phyloP scores from a whole-genome alignment of 1,140 invertebrate species.

The Diorhabda sublineata region DNA sequence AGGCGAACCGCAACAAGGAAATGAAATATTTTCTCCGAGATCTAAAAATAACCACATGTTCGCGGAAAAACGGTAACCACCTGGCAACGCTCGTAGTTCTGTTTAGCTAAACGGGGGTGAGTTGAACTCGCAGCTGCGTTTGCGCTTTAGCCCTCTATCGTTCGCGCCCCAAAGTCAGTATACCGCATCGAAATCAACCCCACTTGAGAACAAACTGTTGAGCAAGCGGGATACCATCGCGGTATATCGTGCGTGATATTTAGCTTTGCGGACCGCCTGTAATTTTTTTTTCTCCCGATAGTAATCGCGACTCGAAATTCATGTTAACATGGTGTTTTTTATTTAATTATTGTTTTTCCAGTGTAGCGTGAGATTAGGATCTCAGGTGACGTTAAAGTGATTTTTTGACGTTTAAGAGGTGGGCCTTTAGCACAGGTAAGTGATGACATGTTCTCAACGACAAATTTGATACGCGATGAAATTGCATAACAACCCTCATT shows the following conservation, averaged over 20 bases:
- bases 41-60: conserved; percentile 1
- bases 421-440: conserved; percentile 6
- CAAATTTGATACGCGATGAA: too few relatives aligned
- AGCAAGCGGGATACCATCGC: conserved; percentile 18
- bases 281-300: conserved; percentile 4
- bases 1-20: background rate
- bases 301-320: conserved; percentile 17
- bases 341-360: conserved; percentile 35
- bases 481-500: too few relatives aligned
- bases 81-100: conserved; percentile 8
- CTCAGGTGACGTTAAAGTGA: conserved; percentile 15
- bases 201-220: conserved; percentile 43
- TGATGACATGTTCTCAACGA: background rate
- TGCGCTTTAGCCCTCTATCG: conserved; percentile 40
- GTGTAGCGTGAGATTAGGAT: conserved; percentile 26
- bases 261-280: conserved; percentile 3
- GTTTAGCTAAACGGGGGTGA: conserved; percentile 28
- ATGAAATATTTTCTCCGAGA: background rate
- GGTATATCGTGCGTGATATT: conserved; percentile 13
- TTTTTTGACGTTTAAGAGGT: conserved; percentile 5
- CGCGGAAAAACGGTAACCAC: background rate
- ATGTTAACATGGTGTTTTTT: conserved; percentile 34
- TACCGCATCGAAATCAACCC: conserved; percentile 37
- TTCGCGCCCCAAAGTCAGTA: conserved; percentile 39
- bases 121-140: conserved; percentile 28